Conservation (phyloP, 1,140 invertebrate species). For the Lepidotrigona ventralis region DNA sequence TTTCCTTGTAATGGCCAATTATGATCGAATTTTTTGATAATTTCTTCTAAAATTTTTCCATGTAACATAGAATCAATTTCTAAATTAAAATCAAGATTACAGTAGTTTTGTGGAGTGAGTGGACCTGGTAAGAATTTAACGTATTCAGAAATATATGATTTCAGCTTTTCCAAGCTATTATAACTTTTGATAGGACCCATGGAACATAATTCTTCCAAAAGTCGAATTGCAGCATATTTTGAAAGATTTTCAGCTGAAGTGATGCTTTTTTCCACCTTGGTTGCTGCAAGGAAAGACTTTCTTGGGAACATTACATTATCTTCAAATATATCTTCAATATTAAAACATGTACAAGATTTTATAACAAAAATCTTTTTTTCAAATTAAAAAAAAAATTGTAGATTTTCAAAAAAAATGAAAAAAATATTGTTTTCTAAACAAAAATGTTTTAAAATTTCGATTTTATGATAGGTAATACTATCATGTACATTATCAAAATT, state of each 20-base stretch:
- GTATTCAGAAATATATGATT: constrained; percentile 65
- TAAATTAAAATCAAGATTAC: constrained; percentile 73
- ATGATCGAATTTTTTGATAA: constrained; percentile 79
- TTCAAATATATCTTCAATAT: constrained; percentile 39
- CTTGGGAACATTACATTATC: constrained; percentile 72
- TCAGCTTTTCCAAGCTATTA: constrained; percentile 73
- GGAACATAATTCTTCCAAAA: constrained; percentile 72
- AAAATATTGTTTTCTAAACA: constrained; percentile 4
- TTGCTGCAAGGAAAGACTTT: constrained; percentile 76
- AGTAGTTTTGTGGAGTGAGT: constrained; percentile 83
- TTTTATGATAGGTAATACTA: constrained; percentile 27
- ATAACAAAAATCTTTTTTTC: constrained; percentile 11
- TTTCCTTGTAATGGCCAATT: constrained; percentile 79
- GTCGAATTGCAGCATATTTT: constrained; percentile 68
- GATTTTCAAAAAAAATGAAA: neutral
- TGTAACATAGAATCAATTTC: constrained; percentile 76
- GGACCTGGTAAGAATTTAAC: constrained; percentile 81
- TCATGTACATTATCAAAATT: neutral
- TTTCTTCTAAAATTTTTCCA: constrained; percentile 74
- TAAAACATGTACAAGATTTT: constrained; percentile 3
- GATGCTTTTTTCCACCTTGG: constrained; percentile 61
- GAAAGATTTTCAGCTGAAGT: constrained; percentile 68
- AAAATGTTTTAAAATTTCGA: neutral
- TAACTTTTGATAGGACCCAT: constrained; percentile 76
- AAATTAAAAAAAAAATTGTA: neutral